Percentiles rank a stretch among this genome's conserved stretches.
These are phyloP conservation scores for Camponotus fellah DNA, from an alignment of 2,888 invertebrate genomes.

Conservation along the genomic window DNA sequence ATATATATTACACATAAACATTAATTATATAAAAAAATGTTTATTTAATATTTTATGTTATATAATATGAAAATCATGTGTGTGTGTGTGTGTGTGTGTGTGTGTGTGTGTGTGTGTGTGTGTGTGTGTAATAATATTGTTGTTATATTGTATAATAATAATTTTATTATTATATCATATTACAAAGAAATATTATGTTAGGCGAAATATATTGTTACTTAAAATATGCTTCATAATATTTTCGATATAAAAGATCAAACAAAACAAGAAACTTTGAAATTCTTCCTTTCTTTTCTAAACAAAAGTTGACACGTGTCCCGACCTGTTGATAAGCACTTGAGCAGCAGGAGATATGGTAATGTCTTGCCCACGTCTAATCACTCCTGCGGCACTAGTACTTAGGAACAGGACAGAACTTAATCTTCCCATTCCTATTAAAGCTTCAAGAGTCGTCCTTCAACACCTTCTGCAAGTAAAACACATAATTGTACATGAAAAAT, in stretches of 20 bases:
- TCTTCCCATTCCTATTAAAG: slow-evolving; percentile 9
- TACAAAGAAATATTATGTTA: background rate
- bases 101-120: too few relatives aligned
- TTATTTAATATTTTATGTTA: background rate
- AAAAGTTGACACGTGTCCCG: slow-evolving; percentile 83
- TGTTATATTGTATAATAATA: too few relatives aligned
- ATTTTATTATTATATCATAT: background rate
- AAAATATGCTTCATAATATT: background rate
- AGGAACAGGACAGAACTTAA: slow-evolving; percentile 91
- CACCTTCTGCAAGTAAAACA: slow-evolving; percentile 38
- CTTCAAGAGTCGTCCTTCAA: background rate
- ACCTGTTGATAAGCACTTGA: slow-evolving; percentile 96
- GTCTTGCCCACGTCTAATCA: slow-evolving; percentile 87
- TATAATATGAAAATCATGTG: background rate
- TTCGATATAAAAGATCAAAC: background rate
- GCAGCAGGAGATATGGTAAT: slow-evolving; percentile 92
- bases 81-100: too few relatives aligned
- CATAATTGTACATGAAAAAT: slow-evolving; percentile 6
- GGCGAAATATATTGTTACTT: background rate
- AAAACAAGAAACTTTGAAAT: background rate
- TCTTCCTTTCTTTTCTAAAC: slow-evolving; percentile 11
- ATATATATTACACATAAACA: background rate
- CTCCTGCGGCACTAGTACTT: slow-evolving; percentile 98
- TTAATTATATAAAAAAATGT: slow-evolving; percentile 1
- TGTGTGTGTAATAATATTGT: too few relatives aligned